phyloP scores from a whole-genome alignment of 2,888 invertebrate genomes.

The Drosophila diplacantha region DNA sequence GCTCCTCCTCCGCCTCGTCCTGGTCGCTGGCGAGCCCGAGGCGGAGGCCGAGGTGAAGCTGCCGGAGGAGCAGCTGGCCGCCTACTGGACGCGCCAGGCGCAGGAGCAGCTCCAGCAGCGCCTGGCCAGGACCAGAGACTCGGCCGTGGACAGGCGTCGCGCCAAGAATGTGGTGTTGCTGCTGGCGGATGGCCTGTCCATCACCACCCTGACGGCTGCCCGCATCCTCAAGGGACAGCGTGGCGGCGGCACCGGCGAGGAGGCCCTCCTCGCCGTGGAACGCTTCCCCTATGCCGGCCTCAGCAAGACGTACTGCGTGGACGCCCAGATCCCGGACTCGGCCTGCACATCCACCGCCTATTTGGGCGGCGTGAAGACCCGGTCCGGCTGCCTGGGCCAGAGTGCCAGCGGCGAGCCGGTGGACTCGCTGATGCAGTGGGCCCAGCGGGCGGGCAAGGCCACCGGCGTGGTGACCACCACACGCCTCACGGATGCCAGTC shows the following conservation, averaged over 20 bases:
- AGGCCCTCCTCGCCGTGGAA: slow-evolving; percentile 81
- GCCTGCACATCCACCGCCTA: slow-evolving; percentile 80
- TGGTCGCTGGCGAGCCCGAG: not conserved
- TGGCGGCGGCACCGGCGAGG: slow-evolving; percentile 80
- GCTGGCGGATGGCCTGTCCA: slow-evolving; percentile 83
- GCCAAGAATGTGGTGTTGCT: slow-evolving; percentile 74
- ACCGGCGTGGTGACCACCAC: slow-evolving; percentile 87
- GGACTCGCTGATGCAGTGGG: slow-evolving; percentile 83
- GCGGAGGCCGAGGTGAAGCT: not conserved
- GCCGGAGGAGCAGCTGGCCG: slow-evolving; percentile 42
- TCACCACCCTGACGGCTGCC: slow-evolving; percentile 83
- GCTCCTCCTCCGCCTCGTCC: not conserved
- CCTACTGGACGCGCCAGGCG: slow-evolving; percentile 60
- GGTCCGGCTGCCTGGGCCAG: slow-evolving; percentile 83
- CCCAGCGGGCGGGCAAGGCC: slow-evolving; percentile 81
- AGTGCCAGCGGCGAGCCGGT: slow-evolving; percentile 84
- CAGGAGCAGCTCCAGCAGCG: slow-evolving; percentile 54
- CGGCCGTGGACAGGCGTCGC: slow-evolving; percentile 34
- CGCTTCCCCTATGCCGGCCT: slow-evolving; percentile 82
- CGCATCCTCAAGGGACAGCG: slow-evolving; percentile 83
- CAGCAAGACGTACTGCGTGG: slow-evolving; percentile 77
- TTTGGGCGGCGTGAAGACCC: slow-evolving; percentile 83
- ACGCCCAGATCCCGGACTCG: slow-evolving; percentile 82
- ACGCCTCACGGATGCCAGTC: slow-evolving; percentile 88
- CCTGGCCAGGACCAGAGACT: slow-evolving; percentile 29